A percentile compares a stretch with the other conserved stretches of the same genome.
phyloP scores from a whole-genome alignment of 1,140 invertebrate genomes.

The Drosophila nikananu region DNA sequence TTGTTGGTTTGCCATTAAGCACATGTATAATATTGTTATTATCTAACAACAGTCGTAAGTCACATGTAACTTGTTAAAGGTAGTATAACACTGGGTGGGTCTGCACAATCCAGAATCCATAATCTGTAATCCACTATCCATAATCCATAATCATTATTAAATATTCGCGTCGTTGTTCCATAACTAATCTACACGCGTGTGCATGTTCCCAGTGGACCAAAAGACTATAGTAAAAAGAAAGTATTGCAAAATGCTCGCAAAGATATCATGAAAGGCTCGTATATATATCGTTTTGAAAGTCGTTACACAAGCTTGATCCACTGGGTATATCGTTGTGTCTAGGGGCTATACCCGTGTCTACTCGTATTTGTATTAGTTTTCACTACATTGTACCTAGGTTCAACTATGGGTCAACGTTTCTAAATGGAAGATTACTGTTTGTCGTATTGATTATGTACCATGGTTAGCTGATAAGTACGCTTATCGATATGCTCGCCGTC shows the following conservation, averaged over 20 bases:
- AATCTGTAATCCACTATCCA: background rate
- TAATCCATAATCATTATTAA: slow-evolving; percentile 31
- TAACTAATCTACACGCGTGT: slow-evolving; percentile 35
- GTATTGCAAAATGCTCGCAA: background rate
- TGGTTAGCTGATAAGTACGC: slow-evolving; percentile 47
- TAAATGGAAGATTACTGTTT: slow-evolving; percentile 75
- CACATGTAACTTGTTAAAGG: slow-evolving; percentile 63
- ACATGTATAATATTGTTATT: slow-evolving; percentile 61
- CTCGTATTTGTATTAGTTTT: slow-evolving; percentile 12
- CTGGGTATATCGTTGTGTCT: slow-evolving; percentile 53
- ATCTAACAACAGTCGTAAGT: slow-evolving; percentile 78
- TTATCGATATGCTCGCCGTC: slow-evolving; percentile 57
- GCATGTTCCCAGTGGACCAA: slow-evolving; percentile 11
- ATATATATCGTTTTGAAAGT: background rate
- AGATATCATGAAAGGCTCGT: background rate
- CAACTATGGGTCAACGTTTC: slow-evolving; percentile 62
- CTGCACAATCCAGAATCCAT: slow-evolving; percentile 30
- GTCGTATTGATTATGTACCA: slow-evolving; percentile 71
- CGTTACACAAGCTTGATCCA: background rate
- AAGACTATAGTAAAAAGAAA: background rate
- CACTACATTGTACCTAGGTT: slow-evolving; percentile 37
- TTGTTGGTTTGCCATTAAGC: slow-evolving; percentile 30
- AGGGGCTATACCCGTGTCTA: slow-evolving; percentile 37
- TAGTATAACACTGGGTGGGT: slow-evolving; percentile 73
- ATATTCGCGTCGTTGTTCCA: slow-evolving; percentile 53